Percentiles rank a stretch among this genome's conserved stretches.
Evolutionary conservation across 1,140 invertebrate species (phyloP).

Genomic region (Rhizoglyphus robini): DNA sequence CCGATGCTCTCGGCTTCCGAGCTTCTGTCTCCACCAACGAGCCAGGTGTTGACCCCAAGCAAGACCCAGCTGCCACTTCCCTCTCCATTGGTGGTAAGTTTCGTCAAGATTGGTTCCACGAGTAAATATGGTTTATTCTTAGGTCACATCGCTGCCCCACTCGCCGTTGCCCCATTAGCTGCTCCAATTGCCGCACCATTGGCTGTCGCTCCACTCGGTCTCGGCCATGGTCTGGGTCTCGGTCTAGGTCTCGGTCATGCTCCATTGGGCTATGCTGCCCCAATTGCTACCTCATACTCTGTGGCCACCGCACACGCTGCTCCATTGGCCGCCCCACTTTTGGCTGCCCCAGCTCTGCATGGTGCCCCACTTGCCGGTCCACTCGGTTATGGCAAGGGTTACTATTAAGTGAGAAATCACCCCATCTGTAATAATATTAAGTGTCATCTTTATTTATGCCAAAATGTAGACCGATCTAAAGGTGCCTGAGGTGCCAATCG

Average conservation of each 20-base stretch:
- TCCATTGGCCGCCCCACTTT: too few species aligned
- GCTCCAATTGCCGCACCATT: conserved; percentile 30
- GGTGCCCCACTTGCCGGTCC: too few species aligned
- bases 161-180: conserved; percentile 23
- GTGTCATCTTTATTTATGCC: too few species aligned
- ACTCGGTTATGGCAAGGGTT: too few species aligned
- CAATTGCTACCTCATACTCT: neutral
- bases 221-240: too few species aligned
- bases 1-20: conserved; percentile 29
- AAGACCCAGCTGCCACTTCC: neutral
- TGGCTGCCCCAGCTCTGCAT: too few species aligned
- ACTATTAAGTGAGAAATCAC: too few species aligned
- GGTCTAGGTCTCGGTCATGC: neutral
- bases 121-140: neutral
- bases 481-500: too few species aligned
- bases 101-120: conserved; percentile 22
- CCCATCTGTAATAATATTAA: too few species aligned
- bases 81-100: conserved; percentile 23
- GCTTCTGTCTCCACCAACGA: conserved; percentile 28
- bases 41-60: neutral
- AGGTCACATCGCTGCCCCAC: conserved; percentile 26
- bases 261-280: neutral
- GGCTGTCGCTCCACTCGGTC: conserved; percentile 24
- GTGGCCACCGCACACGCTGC: neutral
- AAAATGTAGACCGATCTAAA: too few species aligned